Evolutionary conservation across 2,113 vertebrate genomes (phyloP), one percentile per base, ranked within the genome.

Genomic region (Upupa epops): DNA sequence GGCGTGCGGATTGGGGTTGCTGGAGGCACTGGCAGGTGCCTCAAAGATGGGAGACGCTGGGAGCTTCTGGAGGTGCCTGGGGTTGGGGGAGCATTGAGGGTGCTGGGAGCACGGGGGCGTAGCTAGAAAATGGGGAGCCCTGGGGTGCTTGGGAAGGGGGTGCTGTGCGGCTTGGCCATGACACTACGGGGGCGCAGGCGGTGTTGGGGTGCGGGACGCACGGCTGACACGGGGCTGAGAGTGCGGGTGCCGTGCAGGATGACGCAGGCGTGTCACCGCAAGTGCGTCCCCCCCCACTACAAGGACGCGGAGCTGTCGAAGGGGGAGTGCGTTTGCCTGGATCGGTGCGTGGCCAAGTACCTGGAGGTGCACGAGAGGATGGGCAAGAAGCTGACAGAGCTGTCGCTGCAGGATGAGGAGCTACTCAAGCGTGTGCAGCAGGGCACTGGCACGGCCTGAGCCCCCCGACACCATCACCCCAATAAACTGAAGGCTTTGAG

Each of bases 331-430:
- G 99, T 99, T 58, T 99, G 99, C 90, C 96, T 99, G 95, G 99
- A 99, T 94, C 98, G 99, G 65, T 99, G 99, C 17, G 99, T 99
- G 73, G 98, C 99, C 90, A 99, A 99, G 95, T 99, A 99, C 96
- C 97, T 99, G 95, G 98, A 99, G 95, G 98, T 99, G 65, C 99
- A 99, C 3, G 99, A 99, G 96, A 96, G 97, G 49, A 98, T 99
- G 96, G 99, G 99, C 54, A 98, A 98, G 70, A 99, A 99, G 94
- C 95, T 99, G 90, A 99, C 99, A 0, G 99, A 99, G 94, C 97
- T 99, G 34, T 99, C 99, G 0, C 97, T 99, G 96, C 99, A 99
- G 95, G 99, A 99, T 1, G 99, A 99, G 83, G 99, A 99, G 72
- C 92, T 98, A 87, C 98, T 99, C 98, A 98, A 98, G 96, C 98